A percentile compares a stretch with the other conserved stretches of the same genome.
Conservation (phyloP, 2,797 vertebrate species). For the Cuculus canorus region DNA sequence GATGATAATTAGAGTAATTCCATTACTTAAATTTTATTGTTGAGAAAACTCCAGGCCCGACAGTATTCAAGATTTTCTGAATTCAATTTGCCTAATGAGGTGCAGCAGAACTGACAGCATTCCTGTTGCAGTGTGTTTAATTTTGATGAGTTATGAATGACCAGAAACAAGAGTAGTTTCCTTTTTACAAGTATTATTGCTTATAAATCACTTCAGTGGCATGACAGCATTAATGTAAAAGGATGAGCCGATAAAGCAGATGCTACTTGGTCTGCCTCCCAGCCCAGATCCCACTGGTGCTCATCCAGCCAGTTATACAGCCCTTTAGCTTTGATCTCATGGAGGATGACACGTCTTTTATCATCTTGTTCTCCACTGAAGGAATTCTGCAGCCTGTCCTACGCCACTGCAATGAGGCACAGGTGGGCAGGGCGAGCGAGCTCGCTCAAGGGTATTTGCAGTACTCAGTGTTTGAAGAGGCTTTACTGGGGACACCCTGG, state of each 20-base stretch:
- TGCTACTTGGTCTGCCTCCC: background rate
- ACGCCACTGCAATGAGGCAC: background rate
- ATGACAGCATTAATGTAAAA: slow-evolving; percentile 34
- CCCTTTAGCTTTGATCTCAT: background rate
- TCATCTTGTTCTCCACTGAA: background rate
- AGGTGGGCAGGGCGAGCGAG: fast-evolving
- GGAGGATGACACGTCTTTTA: background rate
- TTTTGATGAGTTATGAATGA: slow-evolving; percentile 69
- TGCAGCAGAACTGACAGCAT: slow-evolving; percentile 63
- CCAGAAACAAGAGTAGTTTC: slow-evolving; percentile 69
- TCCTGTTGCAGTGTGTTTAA: slow-evolving; percentile 67
- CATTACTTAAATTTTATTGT: background rate
- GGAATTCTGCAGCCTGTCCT: background rate
- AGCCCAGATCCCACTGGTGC: background rate
- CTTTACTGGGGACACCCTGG: background rate
- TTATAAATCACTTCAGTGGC: slow-evolving; percentile 57
- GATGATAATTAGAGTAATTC: slow-evolving; percentile 56
- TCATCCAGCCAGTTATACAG: background rate
- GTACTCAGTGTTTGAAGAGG: background rate
- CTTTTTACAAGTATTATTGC: slow-evolving; percentile 58
- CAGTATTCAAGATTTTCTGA: slow-evolving; percentile 65
- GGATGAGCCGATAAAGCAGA: background rate
- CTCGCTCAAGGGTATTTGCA: background rate
- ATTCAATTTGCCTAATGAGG: slow-evolving; percentile 63
- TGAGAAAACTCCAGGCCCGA: background rate